phyloP scores from a whole-genome alignment of 2,888 invertebrate species.

The Metacarcinus magister region DNA sequence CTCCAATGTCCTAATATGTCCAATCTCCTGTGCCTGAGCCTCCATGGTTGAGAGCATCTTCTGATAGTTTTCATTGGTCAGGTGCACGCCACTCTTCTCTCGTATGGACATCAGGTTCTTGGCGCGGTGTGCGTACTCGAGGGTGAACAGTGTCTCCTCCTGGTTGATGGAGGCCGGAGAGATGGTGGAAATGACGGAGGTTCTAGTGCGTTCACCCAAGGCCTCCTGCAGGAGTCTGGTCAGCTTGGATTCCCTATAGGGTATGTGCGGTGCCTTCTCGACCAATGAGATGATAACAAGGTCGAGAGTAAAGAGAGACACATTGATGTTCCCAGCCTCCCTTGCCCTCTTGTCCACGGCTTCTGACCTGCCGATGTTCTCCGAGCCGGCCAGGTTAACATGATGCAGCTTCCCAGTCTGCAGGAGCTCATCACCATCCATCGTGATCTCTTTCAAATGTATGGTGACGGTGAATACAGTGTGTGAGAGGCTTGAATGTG shows the following conservation, averaged over 20 bases:
- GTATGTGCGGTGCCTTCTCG: slow-evolving; percentile 95
- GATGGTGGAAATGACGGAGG: slow-evolving; percentile 98
- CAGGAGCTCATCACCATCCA: slow-evolving; percentile 95
- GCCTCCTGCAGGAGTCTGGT: slow-evolving; percentile 98
- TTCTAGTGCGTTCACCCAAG: slow-evolving; percentile 97
- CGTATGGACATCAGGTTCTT: slow-evolving; percentile 95
- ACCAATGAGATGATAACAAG: slow-evolving; percentile 97
- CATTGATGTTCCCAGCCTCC: slow-evolving; percentile 98
- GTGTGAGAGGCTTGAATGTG: slow-evolving; percentile 97
- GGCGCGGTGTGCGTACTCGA: slow-evolving; percentile 97
- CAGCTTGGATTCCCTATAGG: slow-evolving; percentile 98
- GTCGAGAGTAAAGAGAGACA: slow-evolving; percentile 96
- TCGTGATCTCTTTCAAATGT: slow-evolving; percentile 94
- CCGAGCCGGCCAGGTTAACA: slow-evolving; percentile 98
- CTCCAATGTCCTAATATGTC: slow-evolving; percentile 89
- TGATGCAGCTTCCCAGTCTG: slow-evolving; percentile 98
- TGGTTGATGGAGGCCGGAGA: slow-evolving; percentile 94
- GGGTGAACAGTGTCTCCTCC: slow-evolving; percentile 96
- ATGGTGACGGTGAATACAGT: slow-evolving; percentile 97
- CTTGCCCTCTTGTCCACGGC: slow-evolving; percentile 95
- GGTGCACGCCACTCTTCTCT: slow-evolving; percentile 94
- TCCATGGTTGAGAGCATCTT: slow-evolving; percentile 88
- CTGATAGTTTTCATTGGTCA: slow-evolving; percentile 93
- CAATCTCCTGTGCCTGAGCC: slow-evolving; percentile 88
- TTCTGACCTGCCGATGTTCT: slow-evolving; percentile 96